phyloP scores from a whole-genome alignment of 2,888 invertebrate species.

The Asteroscopus sphinx region DNA sequence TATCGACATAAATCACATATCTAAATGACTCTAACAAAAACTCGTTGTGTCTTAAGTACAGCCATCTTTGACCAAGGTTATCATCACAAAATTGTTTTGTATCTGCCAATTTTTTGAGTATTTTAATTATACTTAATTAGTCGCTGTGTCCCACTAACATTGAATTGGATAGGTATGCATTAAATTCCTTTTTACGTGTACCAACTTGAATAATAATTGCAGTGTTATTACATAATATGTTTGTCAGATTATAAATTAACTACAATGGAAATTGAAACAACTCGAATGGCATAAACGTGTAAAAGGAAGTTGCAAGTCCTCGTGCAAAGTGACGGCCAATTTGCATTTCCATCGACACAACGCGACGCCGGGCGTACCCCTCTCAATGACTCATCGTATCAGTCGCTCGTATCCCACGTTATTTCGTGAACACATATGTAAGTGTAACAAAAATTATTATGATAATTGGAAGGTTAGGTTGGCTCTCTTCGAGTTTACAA shows the following conservation, averaged over 20 bases:
- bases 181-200: constrained; percentile 1
- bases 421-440: constrained; percentile 32
- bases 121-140: constrained; percentile 25
- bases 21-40: constrained; percentile 21
- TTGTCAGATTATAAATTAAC: constrained; percentile 10
- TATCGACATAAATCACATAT: constrained; percentile 13
- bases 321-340: constrained; percentile 69
- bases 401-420: constrained; percentile 50
- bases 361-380: constrained; percentile 56
- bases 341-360: constrained; percentile 69
- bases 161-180: constrained; percentile 22
- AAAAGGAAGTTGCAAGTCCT: constrained; percentile 79
- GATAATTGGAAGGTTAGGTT: constrained; percentile 30
- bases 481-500: not conserved
- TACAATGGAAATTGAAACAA: constrained; percentile 31
- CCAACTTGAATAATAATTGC: not conserved
- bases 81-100: constrained; percentile 26
- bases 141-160: constrained; percentile 30
- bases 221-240: not conserved
- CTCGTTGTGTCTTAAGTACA: not conserved
- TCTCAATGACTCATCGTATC: constrained; percentile 66
- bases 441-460: constrained; percentile 35
- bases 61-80: constrained; percentile 35
- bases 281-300: constrained; percentile 50
- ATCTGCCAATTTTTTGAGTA: constrained; percentile 25